phyloP scores from a whole-genome alignment of 2,113 vertebrate species.

The Astur gentilis region DNA sequence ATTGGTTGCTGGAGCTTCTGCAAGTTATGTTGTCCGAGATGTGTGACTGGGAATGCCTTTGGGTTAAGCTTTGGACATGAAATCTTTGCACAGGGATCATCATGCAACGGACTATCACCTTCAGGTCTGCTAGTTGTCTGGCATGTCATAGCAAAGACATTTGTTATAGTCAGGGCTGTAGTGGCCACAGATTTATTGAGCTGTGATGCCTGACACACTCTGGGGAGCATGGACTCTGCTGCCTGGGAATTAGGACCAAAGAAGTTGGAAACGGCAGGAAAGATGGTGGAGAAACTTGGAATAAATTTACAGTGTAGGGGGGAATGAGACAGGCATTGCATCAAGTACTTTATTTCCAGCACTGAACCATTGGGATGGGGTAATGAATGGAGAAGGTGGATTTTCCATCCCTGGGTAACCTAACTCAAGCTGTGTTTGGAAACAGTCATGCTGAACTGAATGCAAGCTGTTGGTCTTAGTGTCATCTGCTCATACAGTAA shows the following conservation, averaged over 20 bases:
- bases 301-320: not conserved
- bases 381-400: not conserved
- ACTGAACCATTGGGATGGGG: not conserved
- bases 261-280: not conserved
- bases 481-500: not conserved
- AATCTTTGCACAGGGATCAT: not conserved
- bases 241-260: constrained; percentile 9
- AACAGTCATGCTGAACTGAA: not conserved
- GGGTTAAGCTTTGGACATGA: constrained; percentile 2
- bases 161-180: not conserved
- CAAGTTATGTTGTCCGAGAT: not conserved
- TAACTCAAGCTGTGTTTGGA: not conserved
- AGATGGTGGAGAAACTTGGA: not conserved
- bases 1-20: not conserved
- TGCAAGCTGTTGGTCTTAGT: not conserved
- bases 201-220: not conserved
- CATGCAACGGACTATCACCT: constrained; percentile 7
- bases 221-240: not conserved
- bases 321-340: not conserved
- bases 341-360: not conserved
- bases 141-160: not conserved
- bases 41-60: not conserved
- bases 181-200: constrained; percentile 29
- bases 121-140: constrained; percentile 24
- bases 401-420: not conserved